Evolutionary conservation across 2,113 vertebrate genomes (phyloP).

Genomic region (Hucho hucho): DNA sequence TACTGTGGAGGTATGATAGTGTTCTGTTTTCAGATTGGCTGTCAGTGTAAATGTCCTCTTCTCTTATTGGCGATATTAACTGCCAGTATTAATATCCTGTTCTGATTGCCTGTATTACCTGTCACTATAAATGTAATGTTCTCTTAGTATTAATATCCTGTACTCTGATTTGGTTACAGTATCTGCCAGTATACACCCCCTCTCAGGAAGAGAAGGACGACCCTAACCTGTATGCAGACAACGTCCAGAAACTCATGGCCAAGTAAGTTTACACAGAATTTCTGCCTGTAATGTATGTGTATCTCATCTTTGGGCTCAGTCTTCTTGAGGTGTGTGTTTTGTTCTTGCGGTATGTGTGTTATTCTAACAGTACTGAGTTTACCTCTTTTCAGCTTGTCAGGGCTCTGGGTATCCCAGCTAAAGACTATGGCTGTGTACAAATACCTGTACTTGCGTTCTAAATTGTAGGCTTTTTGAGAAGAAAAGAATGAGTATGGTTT

Average conservation of each 20-base stretch:
- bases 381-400: slow-evolving; percentile 53
- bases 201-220: slow-evolving; percentile 77
- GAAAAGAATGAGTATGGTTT: no score
- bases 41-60: not conserved
- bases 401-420: slow-evolving; percentile 78
- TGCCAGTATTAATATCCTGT: slow-evolving; percentile 74
- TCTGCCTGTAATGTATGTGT: not conserved
- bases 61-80: slow-evolving; percentile 68
- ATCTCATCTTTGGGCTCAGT: not conserved
- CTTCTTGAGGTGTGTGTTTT: not conserved
- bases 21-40: slow-evolving; percentile 13
- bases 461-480: no score
- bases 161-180: slow-evolving; percentile 62
- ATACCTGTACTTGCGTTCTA: no score
- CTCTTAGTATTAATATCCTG: slow-evolving; percentile 54
- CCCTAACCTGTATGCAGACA: slow-evolving; percentile 83
- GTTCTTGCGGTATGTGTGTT: not conserved
- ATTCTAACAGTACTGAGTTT: not conserved
- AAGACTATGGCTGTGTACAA: slow-evolving; percentile 64
- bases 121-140: not conserved
- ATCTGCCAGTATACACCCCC: slow-evolving; percentile 84
- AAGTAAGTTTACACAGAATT: slow-evolving; percentile 67
- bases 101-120: slow-evolving; percentile 67
- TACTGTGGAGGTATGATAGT: slow-evolving; percentile 79
- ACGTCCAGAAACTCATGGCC: slow-evolving; percentile 87